Conservation (phyloP, 2,113 vertebrate species). For the Mesitornis unicolor region DNA sequence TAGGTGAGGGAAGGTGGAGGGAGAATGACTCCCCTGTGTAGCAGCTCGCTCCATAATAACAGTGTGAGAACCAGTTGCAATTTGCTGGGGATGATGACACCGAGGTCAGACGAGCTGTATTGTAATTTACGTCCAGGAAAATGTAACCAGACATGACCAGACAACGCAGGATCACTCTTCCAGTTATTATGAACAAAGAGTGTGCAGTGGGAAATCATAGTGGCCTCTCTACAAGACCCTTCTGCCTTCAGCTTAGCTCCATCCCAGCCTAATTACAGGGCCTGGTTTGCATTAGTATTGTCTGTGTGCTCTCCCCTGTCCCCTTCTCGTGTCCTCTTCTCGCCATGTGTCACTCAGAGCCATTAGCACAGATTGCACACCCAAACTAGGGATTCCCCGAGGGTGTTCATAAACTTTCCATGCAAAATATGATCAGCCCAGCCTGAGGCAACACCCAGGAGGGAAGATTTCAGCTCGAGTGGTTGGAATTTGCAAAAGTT, state of each 20-base stretch:
- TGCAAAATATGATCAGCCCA: background rate
- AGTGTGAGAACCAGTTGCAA: conserved; percentile 42
- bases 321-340: background rate
- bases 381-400: background rate
- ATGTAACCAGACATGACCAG: conserved; percentile 52
- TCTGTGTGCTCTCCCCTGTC: background rate
- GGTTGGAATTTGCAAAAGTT: background rate
- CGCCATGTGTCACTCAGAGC: background rate
- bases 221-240: conserved; percentile 9
- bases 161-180: conserved; percentile 24
- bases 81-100: conserved; percentile 35
- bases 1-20: background rate
- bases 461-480: background rate
- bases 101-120: conserved; percentile 29
- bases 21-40: background rate
- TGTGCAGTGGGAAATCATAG: background rate
- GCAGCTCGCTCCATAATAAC: background rate
- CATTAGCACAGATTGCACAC: conserved; percentile 24
- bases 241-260: conserved; percentile 28
- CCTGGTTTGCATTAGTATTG: conserved; percentile 16
- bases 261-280: background rate
- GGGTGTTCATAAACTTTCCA: background rate
- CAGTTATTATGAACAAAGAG: conserved; percentile 43
- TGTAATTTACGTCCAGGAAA: conserved; percentile 51
- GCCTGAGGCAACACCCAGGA: background rate